Percentiles rank a stretch among this genome's conserved stretches.
Evolutionary conservation across 2,113 vertebrate genomes (phyloP).

Genomic region (Rhinolophus sinicus): DNA sequence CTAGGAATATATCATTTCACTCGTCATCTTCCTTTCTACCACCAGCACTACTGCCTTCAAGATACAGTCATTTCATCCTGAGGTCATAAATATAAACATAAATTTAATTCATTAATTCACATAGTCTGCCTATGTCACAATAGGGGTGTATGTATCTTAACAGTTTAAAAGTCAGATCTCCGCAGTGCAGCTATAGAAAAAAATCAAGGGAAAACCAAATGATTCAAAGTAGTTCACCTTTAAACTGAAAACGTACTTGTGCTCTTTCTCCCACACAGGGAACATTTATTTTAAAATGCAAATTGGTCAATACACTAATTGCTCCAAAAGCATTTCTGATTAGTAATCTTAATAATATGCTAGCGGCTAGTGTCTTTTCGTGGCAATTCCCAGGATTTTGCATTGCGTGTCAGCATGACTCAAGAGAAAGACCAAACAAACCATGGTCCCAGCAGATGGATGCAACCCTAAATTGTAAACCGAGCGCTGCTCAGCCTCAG

Average conservation of each 20-base stretch:
- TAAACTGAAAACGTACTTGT: conserved; percentile 47
- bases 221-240: conserved; percentile 29
- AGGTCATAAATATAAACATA: conserved; percentile 74
- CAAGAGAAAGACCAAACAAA: conserved; percentile 63
- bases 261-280: conserved; percentile 37
- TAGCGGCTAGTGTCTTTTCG: conserved; percentile 19
- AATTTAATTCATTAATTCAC: conserved; percentile 74
- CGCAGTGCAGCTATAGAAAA: background rate
- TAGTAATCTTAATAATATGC: conserved; percentile 11
- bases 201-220: conserved; percentile 54
- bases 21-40: conserved; percentile 34
- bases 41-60: background rate
- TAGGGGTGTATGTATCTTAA: background rate
- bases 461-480: conserved; percentile 84
- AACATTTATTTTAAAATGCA: conserved; percentile 45
- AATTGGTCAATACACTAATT: conserved; percentile 56
- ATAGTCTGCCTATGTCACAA: conserved; percentile 17
- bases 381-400: conserved; percentile 58
- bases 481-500: conserved; percentile 86
- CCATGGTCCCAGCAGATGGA: conserved; percentile 82
- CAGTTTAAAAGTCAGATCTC: conserved; percentile 65
- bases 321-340: conserved; percentile 74
- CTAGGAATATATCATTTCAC: conserved; percentile 16
- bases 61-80: conserved; percentile 3
- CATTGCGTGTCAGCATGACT: conserved; percentile 62